phyloP scores from a whole-genome alignment of 2,797 vertebrate genomes.

The Anisognathus igniventris region DNA sequence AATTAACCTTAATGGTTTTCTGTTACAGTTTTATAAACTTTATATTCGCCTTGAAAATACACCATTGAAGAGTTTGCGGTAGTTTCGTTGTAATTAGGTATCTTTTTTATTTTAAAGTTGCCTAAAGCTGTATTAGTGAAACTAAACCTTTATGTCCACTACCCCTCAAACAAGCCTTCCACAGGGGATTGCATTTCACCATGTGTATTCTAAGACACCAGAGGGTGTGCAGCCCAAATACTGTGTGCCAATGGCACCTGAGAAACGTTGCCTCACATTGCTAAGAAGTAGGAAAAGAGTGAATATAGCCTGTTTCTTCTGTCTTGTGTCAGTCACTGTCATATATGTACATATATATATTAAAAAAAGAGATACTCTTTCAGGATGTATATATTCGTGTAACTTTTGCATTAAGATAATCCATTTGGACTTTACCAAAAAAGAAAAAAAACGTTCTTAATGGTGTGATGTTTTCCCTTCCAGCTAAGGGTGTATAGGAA shows the following conservation, averaged over 20 bases:
- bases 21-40: neutral
- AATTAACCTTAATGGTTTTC: neutral
- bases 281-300: neutral
- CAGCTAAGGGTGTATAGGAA: conserved; percentile 69
- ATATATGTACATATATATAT: neutral
- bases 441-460: conserved; percentile 62
- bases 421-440: conserved; percentile 21
- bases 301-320: neutral
- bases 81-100: neutral
- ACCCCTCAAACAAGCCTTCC: neutral
- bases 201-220: neutral
- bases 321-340: neutral
- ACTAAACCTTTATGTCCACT: neutral
- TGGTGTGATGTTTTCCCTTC: conserved; percentile 64
- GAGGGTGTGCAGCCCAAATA: neutral
- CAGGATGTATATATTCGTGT: conserved; percentile 38
- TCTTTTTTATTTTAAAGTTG: neutral
- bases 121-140: neutral
- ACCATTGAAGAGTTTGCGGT: neutral
- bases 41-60: neutral
- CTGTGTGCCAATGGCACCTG: neutral
- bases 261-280: neutral
- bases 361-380: neutral
- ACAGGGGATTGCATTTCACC: neutral
- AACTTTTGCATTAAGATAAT: conserved; percentile 53